Percentiles rank a stretch among this genome's conserved stretches.
These are phyloP conservation scores for Pogonophryne albipinna DNA, from an alignment of 2,797 vertebrate genomes.

Conservation along the genomic window DNA sequence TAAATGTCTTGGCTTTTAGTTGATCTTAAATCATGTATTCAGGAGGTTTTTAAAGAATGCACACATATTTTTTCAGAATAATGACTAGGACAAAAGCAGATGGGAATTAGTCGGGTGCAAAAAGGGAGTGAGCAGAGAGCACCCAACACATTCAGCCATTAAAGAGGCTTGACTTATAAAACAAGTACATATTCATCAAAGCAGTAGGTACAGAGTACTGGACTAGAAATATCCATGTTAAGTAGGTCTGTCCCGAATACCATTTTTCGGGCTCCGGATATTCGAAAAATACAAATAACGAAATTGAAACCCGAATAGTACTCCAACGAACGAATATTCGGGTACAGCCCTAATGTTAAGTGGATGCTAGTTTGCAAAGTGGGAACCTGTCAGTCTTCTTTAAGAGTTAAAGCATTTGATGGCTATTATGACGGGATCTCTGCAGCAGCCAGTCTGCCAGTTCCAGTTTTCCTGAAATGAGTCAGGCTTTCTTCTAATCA, in stretches of 20 bases:
- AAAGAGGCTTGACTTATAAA: neutral
- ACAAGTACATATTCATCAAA: constrained; percentile 2
- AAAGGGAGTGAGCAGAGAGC: neutral
- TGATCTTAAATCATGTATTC: constrained; percentile 24
- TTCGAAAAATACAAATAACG: too few relatives aligned
- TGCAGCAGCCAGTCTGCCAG: neutral
- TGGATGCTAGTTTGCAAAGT: neutral
- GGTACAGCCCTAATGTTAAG: neutral
- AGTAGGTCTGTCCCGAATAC: neutral
- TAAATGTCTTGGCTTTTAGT: constrained; percentile 32
- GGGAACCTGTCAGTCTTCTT: constrained; percentile 14
- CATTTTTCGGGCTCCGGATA: too few relatives aligned
- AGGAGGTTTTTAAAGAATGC: constrained; percentile 39
- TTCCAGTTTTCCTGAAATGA: constrained; percentile 7
- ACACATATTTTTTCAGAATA: constrained; percentile 22
- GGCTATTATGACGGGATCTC: neutral
- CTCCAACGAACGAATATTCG: too few relatives aligned
- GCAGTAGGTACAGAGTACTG: neutral
- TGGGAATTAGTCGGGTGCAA: constrained; percentile 1
- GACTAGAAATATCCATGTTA: neutral
- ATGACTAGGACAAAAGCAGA: neutral
- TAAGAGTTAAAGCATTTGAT: constrained; percentile 1
- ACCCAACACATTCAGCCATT: neutral
- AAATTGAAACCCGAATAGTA: too few relatives aligned
- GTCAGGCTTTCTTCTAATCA: neutral